A percentile compares a stretch with the other conserved stretches of the same genome.
phyloP scores from a whole-genome alignment of 2,888 invertebrate genomes.

The Alentia gelatinosa region DNA sequence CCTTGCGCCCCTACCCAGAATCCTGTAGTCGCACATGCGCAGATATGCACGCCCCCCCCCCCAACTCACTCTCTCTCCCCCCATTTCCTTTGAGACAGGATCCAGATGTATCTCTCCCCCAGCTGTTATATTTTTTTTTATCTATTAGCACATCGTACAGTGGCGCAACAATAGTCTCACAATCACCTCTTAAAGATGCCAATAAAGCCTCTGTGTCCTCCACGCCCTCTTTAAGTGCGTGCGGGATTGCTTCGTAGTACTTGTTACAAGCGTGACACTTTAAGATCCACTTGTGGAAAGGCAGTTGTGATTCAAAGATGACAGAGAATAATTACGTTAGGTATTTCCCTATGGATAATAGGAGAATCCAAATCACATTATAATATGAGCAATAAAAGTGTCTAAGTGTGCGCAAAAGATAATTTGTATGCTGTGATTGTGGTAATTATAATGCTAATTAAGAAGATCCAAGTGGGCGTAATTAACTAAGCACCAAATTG shows the following conservation, averaged over 20 bases:
- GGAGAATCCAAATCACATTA: neutral
- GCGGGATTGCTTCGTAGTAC: too few relatives aligned
- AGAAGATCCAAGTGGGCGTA: neutral
- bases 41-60: neutral
- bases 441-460: neutral
- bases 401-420: neutral
- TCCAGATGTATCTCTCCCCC: neutral
- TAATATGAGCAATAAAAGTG: neutral
- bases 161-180: neutral
- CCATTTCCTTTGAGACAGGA: neutral
- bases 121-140: neutral
- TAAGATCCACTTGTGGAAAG: neutral
- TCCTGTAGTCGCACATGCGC: neutral
- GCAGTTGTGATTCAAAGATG: neutral
- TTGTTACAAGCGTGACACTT: neutral
- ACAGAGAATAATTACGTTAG: neutral
- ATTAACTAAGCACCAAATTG: neutral
- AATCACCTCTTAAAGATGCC: neutral
- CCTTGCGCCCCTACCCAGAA: neutral
- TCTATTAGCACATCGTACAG: conserved; percentile 12
- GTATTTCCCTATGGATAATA: neutral
- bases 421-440: neutral
- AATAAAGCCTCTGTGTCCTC: neutral
- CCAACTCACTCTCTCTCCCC: neutral
- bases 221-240: too few relatives aligned